Percentiles rank a stretch among this genome's conserved stretches.
phyloP scores from a whole-genome alignment of 1,140 invertebrate genomes.

The Panagrolaimus sp. region DNA sequence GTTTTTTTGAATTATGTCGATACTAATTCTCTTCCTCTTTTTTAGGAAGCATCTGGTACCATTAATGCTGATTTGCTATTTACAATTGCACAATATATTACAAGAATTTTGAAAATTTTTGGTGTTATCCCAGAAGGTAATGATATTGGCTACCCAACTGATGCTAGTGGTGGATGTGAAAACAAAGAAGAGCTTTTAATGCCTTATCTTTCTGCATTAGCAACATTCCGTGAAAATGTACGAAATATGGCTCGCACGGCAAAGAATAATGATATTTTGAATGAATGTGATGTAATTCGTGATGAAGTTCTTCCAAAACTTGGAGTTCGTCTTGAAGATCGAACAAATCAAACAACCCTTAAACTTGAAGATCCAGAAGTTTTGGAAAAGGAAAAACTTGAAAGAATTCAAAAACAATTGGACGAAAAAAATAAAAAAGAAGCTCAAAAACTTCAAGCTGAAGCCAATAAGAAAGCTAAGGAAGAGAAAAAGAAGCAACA shows the following conservation, averaged over 20 bases:
- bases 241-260: slow-evolving; percentile 70
- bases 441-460: no score
- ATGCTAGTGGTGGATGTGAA: slow-evolving; percentile 27
- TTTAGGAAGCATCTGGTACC: slow-evolving; percentile 30
- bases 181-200: slow-evolving; percentile 72
- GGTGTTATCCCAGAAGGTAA: slow-evolving; percentile 73
- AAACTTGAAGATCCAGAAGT: slow-evolving; percentile 71
- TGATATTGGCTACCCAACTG: slow-evolving; percentile 72
- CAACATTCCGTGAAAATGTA: slow-evolving; percentile 78
- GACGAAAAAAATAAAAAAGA: no score
- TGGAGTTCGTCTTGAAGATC: slow-evolving; percentile 88
- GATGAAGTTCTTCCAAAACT: slow-evolving; percentile 81
- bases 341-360: slow-evolving; percentile 60
- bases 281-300: slow-evolving; percentile 79
- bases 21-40: slow-evolving; percentile 32
- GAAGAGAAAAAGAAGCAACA: no score
- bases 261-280: slow-evolving; percentile 66
- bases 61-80: slow-evolving; percentile 63
- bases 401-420: no score
- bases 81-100: slow-evolving; percentile 71
- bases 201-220: slow-evolving; percentile 79
- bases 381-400: no score
- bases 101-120: slow-evolving; percentile 78
- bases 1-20: slow-evolving; percentile 60
- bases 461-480: no score